Evolutionary conservation across 53 echinoderm and acorn worm genomes (phyloP), one percentile per base, ranked within the genome.

Genomic region (Paracentrotus lividus): DNA sequence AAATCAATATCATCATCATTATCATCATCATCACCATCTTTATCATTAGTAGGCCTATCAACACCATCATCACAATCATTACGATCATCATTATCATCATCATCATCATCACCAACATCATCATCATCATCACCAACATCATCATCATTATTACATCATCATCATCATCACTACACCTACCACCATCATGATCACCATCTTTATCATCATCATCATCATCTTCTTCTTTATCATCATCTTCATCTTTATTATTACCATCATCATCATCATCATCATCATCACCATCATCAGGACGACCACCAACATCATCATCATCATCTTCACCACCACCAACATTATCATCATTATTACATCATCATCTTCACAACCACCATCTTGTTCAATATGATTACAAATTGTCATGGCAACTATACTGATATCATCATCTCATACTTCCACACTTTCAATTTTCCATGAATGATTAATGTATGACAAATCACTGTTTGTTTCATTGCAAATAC

Each of bases 301-400:
- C 42, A 77, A 1, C 42, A 77, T 43, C 88, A 31, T 36, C 10
- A 88, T 42, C 42, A 60, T 59, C 42, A 60, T 96, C 76, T 64
- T 97, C 12, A 88, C 95, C 42, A 2, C 94, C 20, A 40, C 93
- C 21, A 69, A 96, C 49, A 90, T 98, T 59, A 97, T 66, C 1
- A 65, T 65, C 65, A 65, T 29, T 93, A 96, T 67, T 96, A 96
- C 93, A 36, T 96, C 77, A 96, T 95, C 68, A 94, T 93, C 40
- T 86, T 90, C n/a, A 97, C 96, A 13, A 93, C 94, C 31, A 97
- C 94, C 77, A 94, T 95, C 14, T 96, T 95, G 33, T 97, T 96
- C 86, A 96, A 94, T 65, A 89, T 97, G 16, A 69, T 97, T 47
- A 96, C 94, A 24, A 97, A 93, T 3, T 3, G 7, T 51, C 51